Evolutionary conservation across 2,113 vertebrate genomes (phyloP).

Genomic region (Phasianus colchicus): DNA sequence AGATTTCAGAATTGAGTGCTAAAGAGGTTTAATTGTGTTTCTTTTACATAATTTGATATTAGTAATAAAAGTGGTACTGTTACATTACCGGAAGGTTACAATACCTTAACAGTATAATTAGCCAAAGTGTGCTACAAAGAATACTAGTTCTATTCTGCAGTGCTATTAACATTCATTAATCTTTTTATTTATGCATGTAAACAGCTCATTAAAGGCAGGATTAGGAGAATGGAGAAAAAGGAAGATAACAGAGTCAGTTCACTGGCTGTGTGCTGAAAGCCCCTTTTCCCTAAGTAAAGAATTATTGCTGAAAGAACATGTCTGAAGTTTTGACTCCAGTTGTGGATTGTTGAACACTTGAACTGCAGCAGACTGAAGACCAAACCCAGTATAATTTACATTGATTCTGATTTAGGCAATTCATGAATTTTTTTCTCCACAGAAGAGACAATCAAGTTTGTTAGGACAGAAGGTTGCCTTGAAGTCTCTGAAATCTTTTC

Average conservation of each 20-base stretch:
- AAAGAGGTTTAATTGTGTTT: neutral
- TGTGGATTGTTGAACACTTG: neutral
- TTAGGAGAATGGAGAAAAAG: neutral
- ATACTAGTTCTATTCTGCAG: neutral
- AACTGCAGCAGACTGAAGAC: slow-evolving; percentile 19
- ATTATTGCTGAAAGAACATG: neutral
- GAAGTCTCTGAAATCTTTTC: neutral
- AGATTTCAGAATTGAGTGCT: neutral
- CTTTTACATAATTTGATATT: neutral
- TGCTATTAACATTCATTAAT: neutral
- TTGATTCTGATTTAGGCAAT: neutral
- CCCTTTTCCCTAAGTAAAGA: neutral
- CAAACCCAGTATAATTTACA: neutral
- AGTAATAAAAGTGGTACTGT: neutral
- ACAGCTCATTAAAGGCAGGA: neutral
- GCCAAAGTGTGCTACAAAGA: neutral
- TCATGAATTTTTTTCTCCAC: neutral
- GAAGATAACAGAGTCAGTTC: neutral
- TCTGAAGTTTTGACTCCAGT: neutral
- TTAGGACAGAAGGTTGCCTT: neutral
- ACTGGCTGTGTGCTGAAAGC: neutral
- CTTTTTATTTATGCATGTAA: neutral
- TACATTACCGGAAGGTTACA: neutral
- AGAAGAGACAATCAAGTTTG: neutral
- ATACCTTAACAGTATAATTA: neutral